A percentile compares a stretch with the other conserved stretches of the same genome.
Evolutionary conservation across 2,113 vertebrate species (phyloP).

Genomic region (Chunga burmeisteri): DNA sequence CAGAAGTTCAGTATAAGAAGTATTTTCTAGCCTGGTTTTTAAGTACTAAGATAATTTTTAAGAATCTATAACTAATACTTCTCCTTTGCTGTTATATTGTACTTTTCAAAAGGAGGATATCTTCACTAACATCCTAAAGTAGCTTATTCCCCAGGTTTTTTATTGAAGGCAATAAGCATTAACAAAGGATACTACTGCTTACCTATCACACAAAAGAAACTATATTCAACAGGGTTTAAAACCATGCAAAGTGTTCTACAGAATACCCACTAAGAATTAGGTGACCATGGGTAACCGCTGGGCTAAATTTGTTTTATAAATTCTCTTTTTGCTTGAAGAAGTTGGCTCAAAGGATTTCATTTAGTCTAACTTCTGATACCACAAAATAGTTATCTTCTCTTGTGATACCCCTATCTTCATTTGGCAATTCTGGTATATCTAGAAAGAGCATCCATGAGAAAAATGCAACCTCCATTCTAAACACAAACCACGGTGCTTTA

Average conservation of each 20-base stretch:
- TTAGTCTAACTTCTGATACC: neutral
- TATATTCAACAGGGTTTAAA: neutral
- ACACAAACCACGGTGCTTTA: neutral
- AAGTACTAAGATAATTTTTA: neutral
- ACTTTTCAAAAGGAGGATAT: neutral
- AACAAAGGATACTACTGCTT: constrained; percentile 15
- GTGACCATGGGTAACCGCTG: neutral
- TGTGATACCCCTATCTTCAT: neutral
- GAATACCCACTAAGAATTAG: neutral
- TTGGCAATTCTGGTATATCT: constrained; percentile 43
- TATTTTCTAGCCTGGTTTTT: neutral
- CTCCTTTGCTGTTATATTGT: neutral
- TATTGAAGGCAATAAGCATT: neutral
- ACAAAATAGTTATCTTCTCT: neutral
- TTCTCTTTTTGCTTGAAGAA: neutral
- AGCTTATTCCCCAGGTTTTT: neutral
- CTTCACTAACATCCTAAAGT: neutral
- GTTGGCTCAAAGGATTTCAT: neutral
- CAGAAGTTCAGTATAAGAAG: neutral
- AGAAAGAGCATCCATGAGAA: neutral
- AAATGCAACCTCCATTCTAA: neutral
- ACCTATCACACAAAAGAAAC: neutral
- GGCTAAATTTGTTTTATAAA: neutral
- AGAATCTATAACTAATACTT: neutral
- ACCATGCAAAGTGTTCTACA: neutral